Percentiles rank a stretch among this genome's conserved stretches.
These are phyloP conservation scores for Merops nubicus DNA, from an alignment of 2,113 vertebrate genomes.

Conservation along the genomic window DNA sequence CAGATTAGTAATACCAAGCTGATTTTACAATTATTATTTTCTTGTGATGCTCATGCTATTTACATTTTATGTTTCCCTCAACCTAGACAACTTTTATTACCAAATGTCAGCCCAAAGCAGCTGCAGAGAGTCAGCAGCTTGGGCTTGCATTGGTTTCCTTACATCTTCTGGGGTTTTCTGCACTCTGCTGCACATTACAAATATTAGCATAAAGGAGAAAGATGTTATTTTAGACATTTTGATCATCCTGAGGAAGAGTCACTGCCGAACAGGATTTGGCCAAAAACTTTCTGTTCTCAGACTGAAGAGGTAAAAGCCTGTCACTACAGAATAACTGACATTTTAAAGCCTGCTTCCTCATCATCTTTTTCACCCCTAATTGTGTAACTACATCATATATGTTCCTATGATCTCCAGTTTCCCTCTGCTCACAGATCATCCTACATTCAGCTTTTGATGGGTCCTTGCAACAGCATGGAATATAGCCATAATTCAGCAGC, in stretches of 20 bases:
- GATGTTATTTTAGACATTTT: conserved; percentile 10
- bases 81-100: conserved; percentile 32
- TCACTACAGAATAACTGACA: background rate
- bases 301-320: background rate
- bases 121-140: background rate
- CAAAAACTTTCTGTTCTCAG: background rate
- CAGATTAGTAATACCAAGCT: conserved; percentile 21
- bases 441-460: background rate
- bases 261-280: background rate
- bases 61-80: background rate
- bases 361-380: background rate
- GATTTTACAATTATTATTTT: conserved; percentile 50
- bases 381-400: background rate
- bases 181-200: background rate
- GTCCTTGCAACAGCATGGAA: background rate
- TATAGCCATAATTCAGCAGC: background rate
- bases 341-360: background rate
- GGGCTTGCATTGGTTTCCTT: background rate
- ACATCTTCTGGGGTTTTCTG: conserved; percentile 1
- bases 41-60: conserved; percentile 3
- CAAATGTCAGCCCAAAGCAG: background rate
- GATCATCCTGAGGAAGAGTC: background rate
- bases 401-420: background rate
- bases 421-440: background rate
- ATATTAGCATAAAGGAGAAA: background rate